Percentiles rank a stretch among this genome's conserved stretches.
phyloP scores from a whole-genome alignment of 2,113 vertebrate genomes.

The Crotalus tigris region DNA sequence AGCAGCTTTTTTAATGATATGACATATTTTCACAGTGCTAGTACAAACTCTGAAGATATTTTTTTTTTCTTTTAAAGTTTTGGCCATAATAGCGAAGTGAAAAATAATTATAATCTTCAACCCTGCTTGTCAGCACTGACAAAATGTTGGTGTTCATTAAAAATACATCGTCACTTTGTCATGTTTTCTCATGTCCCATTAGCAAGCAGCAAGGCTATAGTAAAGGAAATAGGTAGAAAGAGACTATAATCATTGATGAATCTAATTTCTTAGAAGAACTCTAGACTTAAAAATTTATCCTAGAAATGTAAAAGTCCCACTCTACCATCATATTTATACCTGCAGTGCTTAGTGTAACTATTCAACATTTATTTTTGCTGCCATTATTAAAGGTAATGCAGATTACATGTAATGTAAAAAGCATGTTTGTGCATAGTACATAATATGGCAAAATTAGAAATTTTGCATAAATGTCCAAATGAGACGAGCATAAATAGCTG shows the following conservation, averaged over 20 bases:
- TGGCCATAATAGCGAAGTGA: conserved; percentile 47
- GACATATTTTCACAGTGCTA: conserved; percentile 33
- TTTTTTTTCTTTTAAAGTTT: conserved; percentile 46
- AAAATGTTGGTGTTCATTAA: conserved; percentile 64
- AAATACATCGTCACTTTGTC: conserved; percentile 55
- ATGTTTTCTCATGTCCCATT: conserved; percentile 64
- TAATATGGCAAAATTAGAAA: conserved; percentile 56
- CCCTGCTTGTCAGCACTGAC: conserved; percentile 56
- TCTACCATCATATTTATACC: conserved; percentile 33
- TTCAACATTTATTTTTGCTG: conserved; percentile 47
- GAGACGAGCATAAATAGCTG: background rate
- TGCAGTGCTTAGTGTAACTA: conserved; percentile 20
- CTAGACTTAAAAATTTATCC: conserved; percentile 36
- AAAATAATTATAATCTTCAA: conserved; percentile 51
- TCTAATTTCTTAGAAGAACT: conserved; percentile 43
- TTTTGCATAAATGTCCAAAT: conserved; percentile 36
- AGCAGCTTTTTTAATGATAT: background rate
- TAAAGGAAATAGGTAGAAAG: conserved; percentile 45
- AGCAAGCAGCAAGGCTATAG: conserved; percentile 49
- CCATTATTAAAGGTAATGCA: conserved; percentile 49
- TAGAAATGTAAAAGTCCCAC: conserved; percentile 44
- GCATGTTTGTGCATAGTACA: conserved; percentile 42
- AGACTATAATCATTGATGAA: conserved; percentile 52
- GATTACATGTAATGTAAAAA: conserved; percentile 54
- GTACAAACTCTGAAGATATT: conserved; percentile 28